phyloP scores from a whole-genome alignment of 2,113 vertebrate species.

The Terrapene triunguis region DNA sequence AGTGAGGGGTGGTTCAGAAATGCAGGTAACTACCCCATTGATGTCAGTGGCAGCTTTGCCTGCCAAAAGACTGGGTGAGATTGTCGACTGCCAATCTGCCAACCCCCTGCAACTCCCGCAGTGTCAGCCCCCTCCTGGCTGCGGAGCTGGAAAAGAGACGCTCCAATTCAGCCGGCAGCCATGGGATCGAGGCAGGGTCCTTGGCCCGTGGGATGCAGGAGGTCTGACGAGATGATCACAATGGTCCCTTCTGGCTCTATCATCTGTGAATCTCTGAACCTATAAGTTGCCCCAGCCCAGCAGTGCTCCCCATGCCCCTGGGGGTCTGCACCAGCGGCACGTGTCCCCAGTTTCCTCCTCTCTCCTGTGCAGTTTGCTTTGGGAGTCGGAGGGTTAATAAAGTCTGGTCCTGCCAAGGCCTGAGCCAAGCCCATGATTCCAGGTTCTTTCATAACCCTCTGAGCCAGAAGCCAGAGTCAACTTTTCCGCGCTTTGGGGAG shows the following conservation, averaged over 20 bases:
- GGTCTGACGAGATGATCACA: too few species aligned
- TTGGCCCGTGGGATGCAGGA: not conserved
- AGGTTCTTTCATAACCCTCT: too few species aligned
- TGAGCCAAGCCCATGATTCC: too few species aligned
- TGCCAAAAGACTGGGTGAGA: too few species aligned
- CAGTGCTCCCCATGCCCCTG: not conserved
- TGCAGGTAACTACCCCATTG: not conserved
- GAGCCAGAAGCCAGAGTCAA: too few species aligned
- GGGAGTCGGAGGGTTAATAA: too few species aligned
- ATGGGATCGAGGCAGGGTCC: not conserved
- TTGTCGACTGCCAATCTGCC: not conserved
- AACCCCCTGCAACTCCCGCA: not conserved
- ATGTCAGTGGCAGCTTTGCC: not conserved
- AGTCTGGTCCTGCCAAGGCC: too few species aligned
- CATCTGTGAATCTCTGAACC: not conserved
- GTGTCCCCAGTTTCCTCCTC: too few species aligned
- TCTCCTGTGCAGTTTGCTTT: too few species aligned
- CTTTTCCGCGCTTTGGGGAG: too few species aligned
- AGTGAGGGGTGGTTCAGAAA: not conserved
- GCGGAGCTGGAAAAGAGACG: rapidly evolving
- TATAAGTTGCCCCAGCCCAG: too few species aligned
- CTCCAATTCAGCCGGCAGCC: not conserved
- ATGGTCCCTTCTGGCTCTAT: not conserved
- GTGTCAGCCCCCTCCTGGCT: not conserved
- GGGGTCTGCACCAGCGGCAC: too few species aligned